Base-by-base conservation (phyloP, 2,113 vertebrate genomes). In the Rhadina sibilatrix region DNA sequence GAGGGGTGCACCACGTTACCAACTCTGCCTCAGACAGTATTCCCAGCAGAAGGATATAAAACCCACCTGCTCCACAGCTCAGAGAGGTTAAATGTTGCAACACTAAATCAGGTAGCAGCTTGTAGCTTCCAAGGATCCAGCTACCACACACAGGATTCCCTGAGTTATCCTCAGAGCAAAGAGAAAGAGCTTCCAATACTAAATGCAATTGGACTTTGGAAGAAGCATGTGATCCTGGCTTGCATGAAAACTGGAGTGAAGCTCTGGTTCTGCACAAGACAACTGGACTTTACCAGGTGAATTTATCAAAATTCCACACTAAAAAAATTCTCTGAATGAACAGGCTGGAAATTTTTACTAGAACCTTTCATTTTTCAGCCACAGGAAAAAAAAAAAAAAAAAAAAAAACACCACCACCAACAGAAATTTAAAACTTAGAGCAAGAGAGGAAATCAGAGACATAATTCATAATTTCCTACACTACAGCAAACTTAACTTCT, bases 1-100 rank as follows among this genome's bases (percentile, higher is more conserved):
- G 46, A 70, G 30, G 28, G 9, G 12, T n/a, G 24, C 37, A 65
- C 5, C 42, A 30, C 0, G 0, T 69, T 35, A 66, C 24, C 53
- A 57, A 0, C 42, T 69, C 49, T 38, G 31, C 9, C 46, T 35
- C 35, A 49, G 2, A 1, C 50, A 40, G 13, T 31, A 31, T 44
- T 86, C 37, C 76, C 15, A 15, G 14, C 19, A 47, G 75, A 63
- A 85, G 31, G n/a, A 80, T 25, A 57, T 89, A 23, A 16, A 61
- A 18, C 2, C 20, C 5, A 2, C 2, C 14, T 30, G 30, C 17
- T 52, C 16, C 75, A 57, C 42, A 46, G n/a, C 68, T 74, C 63
- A 27, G 53, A 86, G 65, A 83, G 19, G 17, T 53, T 46, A 72
- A 60, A 46, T 14, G 10, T 35, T 3, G 0, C 53, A 53, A 49